Percentiles rank a stretch among this genome's conserved stretches.
phyloP scores from a whole-genome alignment of 2,113 vertebrate species.

The Suncus etruscus region DNA sequence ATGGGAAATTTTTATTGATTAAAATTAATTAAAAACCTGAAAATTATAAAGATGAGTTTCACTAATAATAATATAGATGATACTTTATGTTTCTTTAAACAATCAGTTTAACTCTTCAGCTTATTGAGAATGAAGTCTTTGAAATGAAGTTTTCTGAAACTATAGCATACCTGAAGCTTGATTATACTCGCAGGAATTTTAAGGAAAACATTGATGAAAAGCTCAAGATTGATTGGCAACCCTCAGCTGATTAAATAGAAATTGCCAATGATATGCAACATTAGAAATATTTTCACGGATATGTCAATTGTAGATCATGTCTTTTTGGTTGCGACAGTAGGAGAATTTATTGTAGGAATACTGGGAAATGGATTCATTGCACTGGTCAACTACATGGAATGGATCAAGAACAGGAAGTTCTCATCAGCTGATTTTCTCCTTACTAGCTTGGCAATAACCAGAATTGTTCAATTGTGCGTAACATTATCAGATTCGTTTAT shows the following conservation, averaged over 20 bases:
- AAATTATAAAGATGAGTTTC: neutral
- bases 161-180: neutral
- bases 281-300: neutral
- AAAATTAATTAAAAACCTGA: neutral
- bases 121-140: neutral
- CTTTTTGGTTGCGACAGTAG: neutral
- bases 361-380: constrained; percentile 16
- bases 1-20: too few species aligned
- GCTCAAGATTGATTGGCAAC: neutral
- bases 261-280: neutral
- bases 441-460: neutral
- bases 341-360: neutral
- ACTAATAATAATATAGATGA: neutral
- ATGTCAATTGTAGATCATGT: neutral
- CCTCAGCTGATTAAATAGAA: neutral
- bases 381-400: neutral
- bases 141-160: neutral
- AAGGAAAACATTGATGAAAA: neutral
- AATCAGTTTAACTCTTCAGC: neutral
- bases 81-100: neutral
- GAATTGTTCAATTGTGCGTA: neutral
- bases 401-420: neutral
- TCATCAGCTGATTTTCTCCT: constrained; percentile 17
- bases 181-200: neutral
- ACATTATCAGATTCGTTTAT: neutral